Evolutionary conservation across 2,797 vertebrate genomes (phyloP), one percentile per base, ranked within the genome.

Genomic region (Coranthus polyacanthus): DNA sequence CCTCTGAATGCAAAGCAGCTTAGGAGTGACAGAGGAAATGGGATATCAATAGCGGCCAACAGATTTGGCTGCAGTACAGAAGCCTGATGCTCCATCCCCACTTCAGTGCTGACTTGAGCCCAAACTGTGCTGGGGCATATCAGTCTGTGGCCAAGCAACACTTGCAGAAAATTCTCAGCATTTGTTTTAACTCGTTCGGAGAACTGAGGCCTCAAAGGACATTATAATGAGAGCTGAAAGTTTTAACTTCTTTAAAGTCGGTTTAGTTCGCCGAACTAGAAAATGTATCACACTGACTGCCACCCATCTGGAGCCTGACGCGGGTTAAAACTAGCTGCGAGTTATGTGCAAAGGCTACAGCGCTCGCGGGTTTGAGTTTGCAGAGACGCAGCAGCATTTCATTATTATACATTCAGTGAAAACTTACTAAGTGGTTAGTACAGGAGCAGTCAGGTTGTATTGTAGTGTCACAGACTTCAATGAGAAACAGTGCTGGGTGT

Each of bases 1-100:
- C 84, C 51, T 53, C 81, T 65, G 89, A 90, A 90, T 88, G 86
- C 85, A 88, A 89, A 91, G 83, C 82, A 82, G 90, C 89, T 89
- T 85, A 84, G 83, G 54, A 76, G 63, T 58, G 85, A 88, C 84
- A 81, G 83, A 86, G 82, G 80, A 87, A 89, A 89, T 86, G 80
- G 84, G 72, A 83, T 90, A 91, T 90, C 89, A 82, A 89, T 88
- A 85, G 84, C 24, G 68, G 87, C 86, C 86, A 89, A 77, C 77
- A 77, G 79, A 83, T 90, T 85, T 89, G 88, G 89, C 89, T n/a
- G 76, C 53, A 7, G 75, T 36, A 58, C 83, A 75, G 79, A 57
- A 65, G 85, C 70, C 62, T 38, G 72, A 72, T 55, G 76, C 78
- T 65, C 66, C 72, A 16, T 49, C 67, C 59, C 36, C 70, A 76